Conservation (phyloP, 2,888 invertebrate species). For the Scotopteryx bipunctaria region DNA sequence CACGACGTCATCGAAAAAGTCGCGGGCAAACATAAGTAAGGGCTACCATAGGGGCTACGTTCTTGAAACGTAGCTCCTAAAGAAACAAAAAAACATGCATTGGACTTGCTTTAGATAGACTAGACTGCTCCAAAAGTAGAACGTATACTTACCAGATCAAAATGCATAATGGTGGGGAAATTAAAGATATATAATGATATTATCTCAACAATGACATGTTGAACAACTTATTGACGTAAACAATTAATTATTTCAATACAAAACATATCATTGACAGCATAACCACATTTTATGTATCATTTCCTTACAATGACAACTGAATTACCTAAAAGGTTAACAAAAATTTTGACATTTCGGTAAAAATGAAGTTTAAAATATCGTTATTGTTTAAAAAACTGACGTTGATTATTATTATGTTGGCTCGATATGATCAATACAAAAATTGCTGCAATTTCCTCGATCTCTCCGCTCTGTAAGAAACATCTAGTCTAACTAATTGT, state of each 20-base stretch:
- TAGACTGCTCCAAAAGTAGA: constrained; percentile 11
- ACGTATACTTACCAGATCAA: constrained; percentile 10
- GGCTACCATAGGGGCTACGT: no score
- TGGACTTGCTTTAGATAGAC: no score
- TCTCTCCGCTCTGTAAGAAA: constrained; percentile 28
- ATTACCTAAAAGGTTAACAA: constrained; percentile 18
- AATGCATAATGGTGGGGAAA: constrained; percentile 16
- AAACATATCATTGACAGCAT: constrained; percentile 25
- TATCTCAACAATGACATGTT: constrained; percentile 34
- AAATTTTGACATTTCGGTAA: background rate
- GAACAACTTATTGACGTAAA: constrained; percentile 25
- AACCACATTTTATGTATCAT: constrained; percentile 21
- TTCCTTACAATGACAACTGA: constrained; percentile 33
- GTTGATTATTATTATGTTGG: constrained; percentile 17
- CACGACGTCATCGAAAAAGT: no score
- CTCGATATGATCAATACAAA: constrained; percentile 17
- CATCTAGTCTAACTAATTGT: constrained; percentile 33
- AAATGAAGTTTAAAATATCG: no score
- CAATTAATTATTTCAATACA: constrained; percentile 34
- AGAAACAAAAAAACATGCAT: no score
- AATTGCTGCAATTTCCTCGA: constrained; percentile 28
- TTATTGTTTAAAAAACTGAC: no score
- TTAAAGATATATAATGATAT: constrained; percentile 28
- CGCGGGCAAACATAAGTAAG: no score
- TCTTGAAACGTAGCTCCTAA: no score